These are phyloP conservation scores for Brachyhypopomus gauderio DNA, from an alignment of 2,113 vertebrate species.

Conservation along the genomic window DNA sequence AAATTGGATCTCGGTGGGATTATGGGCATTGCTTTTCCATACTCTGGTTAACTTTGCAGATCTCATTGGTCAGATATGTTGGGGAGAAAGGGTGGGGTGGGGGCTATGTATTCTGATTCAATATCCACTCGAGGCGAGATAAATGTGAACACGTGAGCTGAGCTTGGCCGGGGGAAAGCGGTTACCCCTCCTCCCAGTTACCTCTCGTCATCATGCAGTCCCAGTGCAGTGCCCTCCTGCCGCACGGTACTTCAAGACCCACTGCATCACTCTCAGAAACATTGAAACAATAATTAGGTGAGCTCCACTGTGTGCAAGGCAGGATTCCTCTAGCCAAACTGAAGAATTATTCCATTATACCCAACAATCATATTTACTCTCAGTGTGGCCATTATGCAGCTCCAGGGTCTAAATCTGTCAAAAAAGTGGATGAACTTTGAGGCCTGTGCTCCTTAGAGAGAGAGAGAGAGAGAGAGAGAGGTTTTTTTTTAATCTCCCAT, in stretches of 20 bases:
- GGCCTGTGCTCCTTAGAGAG: conserved; percentile 30
- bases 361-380: conserved; percentile 54
- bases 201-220: not conserved
- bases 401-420: conserved; percentile 32
- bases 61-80: conserved; percentile 32
- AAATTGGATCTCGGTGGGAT: conserved; percentile 54
- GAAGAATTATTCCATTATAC: conserved; percentile 42
- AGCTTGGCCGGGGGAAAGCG: not conserved
- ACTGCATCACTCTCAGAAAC: not conserved
- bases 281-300: not conserved
- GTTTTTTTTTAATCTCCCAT: conserved; percentile 35
- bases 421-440: conserved; percentile 30
- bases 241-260: not conserved
- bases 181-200: not conserved
- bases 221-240: not conserved
- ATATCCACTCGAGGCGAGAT: conserved; percentile 1
- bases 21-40: conserved; percentile 48
- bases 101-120: not conserved
- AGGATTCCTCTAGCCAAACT: not conserved
- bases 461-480: conserved; percentile 10
- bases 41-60: conserved; percentile 8
- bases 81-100: not conserved
- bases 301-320: conserved; percentile 1
- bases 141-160: not conserved
- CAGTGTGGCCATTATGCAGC: conserved; percentile 48